Base-by-base conservation (phyloP, 2,797 vertebrate species). In the Menidia menidia region DNA sequence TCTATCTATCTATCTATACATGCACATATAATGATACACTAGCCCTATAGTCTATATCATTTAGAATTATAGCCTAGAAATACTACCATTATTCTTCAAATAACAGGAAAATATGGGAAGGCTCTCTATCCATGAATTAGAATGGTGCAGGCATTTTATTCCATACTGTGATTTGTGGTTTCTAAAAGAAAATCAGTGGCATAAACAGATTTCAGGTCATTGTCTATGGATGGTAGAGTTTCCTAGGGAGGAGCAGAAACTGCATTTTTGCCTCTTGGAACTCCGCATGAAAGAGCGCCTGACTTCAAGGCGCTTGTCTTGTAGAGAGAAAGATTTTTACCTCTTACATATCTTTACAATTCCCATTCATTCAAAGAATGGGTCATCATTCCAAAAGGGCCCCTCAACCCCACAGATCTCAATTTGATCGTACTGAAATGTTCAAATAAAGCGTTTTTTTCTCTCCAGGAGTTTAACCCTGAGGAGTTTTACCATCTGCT, bases 401-500 rank as follows among this genome's bases (percentile, higher is more conserved):
- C 25, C 25, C 25, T 25, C 2, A 25, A 33, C 45, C 18, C 6
- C 47, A 50, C 33, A 62, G 16, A 7, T 6, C 60, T 65, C 33
- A 43, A 32, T 16, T 32, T 18, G 39, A 65, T 58, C 12, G 62
- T 32, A n/a, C 50, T n/a, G 50, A 14, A 25, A 18, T 14, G n/a
- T 10, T 54, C 3, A 13, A 7, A 16, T 10, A 9, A 19, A 18
- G 2, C 19, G 61, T 48, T 12, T 71, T 71, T 77, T 30, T 31
- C 1, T 64, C 65, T 72, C 1, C 85, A 98, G 97, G 96, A 97
- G 88, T 98, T 98, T 76, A 97, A 97, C 71, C 96, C 96, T 0
- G 96, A 96, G 65, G 96, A 97, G 85, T 97, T 97, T 81, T 97
- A 97, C 86, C 97, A 97, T 74, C 91, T 97, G 73, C 88, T 98